Evolutionary conservation across 2,888 invertebrate species (phyloP), one percentile per base, ranked within the genome.

Genomic region (Hecatera dysodea): DNA sequence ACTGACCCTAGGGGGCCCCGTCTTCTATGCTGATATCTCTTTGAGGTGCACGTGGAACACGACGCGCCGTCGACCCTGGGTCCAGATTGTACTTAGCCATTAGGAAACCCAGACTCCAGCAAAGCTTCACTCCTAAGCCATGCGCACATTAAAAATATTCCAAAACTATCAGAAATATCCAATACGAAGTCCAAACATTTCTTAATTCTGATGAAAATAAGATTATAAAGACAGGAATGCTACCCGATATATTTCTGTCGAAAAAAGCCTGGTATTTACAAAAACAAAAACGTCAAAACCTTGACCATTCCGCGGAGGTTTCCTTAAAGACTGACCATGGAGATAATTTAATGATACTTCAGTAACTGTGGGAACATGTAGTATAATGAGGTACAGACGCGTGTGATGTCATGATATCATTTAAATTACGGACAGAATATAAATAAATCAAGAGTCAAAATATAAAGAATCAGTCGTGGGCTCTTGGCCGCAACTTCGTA

Each of bases 291-390:
- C 56, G 50, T 52, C 19, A 22, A 44, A 70, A 52, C 74, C 74
- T 70, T 70, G 70, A 70, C 27, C n/a, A 44, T 36, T 44, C 50
- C 15, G 22, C n/a, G 9, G 29, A 29, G 48, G 62, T 80, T 80
- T 75, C 80, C 80, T 67, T 27, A 80, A 63, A 75, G 29, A 36
- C 0, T 66, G 78, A 39, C 78, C 81, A 6, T 81, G 81, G 48
- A 56, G 17, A 63, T 66, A 66, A 81, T 70, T 62, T 55, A 55
- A 52, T 57, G 71, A 36, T 53, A 53, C 64, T 78, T 62, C 8
- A 53, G n/a, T 60, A 55, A 74, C 69, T 80, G 77, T 77, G 77
- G 77, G 77, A 77, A 76, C 57, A 33, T 46, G 19, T 19, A 56
- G 12, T 56, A 22, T 63, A 56, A 52, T 63, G 57, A 72, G 71